A percentile compares a stretch with the other conserved stretches of the same genome.
These are phyloP conservation scores for Nemotelus nigrinus DNA, from an alignment of 2,888 invertebrate genomes.

Conservation along the genomic window DNA sequence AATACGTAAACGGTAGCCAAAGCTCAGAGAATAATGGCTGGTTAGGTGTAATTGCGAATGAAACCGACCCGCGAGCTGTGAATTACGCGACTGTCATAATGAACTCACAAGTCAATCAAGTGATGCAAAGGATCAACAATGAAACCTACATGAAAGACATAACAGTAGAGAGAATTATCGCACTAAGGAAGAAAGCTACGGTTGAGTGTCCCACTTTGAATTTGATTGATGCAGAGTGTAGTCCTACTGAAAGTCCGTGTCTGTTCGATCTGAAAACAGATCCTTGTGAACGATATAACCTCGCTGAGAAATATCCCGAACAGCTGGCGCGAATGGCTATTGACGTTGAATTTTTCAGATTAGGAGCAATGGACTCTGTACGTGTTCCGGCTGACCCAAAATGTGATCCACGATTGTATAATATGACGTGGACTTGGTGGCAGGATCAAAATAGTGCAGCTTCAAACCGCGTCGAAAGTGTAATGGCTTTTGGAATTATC, in stretches of 20 bases:
- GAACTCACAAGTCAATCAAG: constrained; percentile 54
- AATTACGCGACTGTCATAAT: constrained; percentile 55
- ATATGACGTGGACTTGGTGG: constrained; percentile 71
- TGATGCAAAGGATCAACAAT: constrained; percentile 52
- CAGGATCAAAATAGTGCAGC: constrained; percentile 59
- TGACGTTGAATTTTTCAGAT: constrained; percentile 63
- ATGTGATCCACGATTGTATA: constrained; percentile 68
- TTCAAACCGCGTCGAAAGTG: not conserved
- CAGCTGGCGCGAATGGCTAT: constrained; percentile 61
- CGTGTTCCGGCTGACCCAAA: constrained; percentile 65
- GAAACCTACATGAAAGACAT: constrained; percentile 43
- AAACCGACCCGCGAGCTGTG: constrained; percentile 56
- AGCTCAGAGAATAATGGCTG: constrained; percentile 55
- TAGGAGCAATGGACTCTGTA: constrained; percentile 62
- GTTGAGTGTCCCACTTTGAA: constrained; percentile 55
- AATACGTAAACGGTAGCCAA: constrained; percentile 61
- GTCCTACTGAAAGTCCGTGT: constrained; percentile 63
- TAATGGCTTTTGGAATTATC: not conserved
- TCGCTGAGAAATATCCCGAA: constrained; percentile 54
- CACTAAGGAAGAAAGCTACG: constrained; percentile 56
- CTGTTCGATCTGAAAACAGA: constrained; percentile 66
- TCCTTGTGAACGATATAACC: constrained; percentile 66
- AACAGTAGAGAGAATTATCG: constrained; percentile 53
- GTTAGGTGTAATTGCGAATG: constrained; percentile 54
- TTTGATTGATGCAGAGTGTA: constrained; percentile 54